phyloP scores from a whole-genome alignment of 2,888 invertebrate genomes.

The Lucinisca nassula region DNA sequence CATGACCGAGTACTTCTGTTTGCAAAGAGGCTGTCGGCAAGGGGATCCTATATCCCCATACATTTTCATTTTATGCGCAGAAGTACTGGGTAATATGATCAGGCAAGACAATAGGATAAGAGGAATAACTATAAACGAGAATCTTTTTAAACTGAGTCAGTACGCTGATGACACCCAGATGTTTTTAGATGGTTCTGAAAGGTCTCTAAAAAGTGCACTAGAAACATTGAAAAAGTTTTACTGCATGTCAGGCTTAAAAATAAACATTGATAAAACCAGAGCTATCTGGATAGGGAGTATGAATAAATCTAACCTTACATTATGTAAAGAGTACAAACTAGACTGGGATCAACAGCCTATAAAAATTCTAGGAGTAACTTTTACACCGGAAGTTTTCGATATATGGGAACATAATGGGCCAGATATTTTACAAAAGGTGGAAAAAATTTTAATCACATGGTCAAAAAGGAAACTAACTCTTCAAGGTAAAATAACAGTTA shows the following conservation, averaged over 20 bases:
- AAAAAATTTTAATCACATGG: neutral
- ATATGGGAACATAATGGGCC: neutral
- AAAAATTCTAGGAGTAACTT: neutral
- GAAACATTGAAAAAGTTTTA: neutral
- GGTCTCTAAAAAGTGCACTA: neutral
- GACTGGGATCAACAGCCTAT: neutral
- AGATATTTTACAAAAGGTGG: neutral
- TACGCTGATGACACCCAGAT: neutral
- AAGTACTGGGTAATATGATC: neutral
- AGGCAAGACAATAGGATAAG: neutral
- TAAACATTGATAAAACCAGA: neutral
- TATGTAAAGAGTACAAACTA: neutral
- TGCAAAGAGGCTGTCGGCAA: no score
- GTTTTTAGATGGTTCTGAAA: neutral
- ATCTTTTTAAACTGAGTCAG: neutral
- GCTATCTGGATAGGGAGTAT: neutral
- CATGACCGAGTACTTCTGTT: no score
- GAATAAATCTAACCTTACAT: neutral
- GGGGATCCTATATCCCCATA: neutral
- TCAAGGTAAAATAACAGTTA: neutral
- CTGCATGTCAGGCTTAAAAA: neutral
- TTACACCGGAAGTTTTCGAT: neutral
- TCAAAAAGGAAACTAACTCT: neutral
- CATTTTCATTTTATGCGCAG: neutral
- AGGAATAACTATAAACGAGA: neutral